Percentiles rank a stretch among this genome's conserved stretches.
phyloP scores from a whole-genome alignment of 2,888 invertebrate genomes.

The Calameuta idolon region DNA sequence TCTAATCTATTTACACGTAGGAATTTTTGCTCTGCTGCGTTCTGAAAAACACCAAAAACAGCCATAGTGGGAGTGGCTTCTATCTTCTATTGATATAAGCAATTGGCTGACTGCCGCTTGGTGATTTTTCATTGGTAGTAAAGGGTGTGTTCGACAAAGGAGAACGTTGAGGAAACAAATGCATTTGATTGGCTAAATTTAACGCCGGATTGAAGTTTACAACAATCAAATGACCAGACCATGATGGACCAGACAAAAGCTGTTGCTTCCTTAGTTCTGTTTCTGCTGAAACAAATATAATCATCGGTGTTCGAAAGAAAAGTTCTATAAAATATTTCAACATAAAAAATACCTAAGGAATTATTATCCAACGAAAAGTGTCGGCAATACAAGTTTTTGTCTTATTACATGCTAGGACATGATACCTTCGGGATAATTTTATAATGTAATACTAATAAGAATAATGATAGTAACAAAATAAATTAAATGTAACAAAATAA shows the following conservation, averaged over 20 bases:
- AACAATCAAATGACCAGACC: neutral
- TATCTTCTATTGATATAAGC: neutral
- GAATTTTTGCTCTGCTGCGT: conserved; percentile 33
- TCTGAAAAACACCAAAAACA: conserved; percentile 32
- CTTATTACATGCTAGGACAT: neutral
- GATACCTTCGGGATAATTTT: too few relatives aligned
- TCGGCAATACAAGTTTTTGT: neutral
- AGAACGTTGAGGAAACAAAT: neutral
- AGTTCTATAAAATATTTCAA: neutral
- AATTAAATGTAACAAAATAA: neutral
- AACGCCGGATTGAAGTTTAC: neutral
- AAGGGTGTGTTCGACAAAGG: neutral
- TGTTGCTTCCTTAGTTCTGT: neutral
- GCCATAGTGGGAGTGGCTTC: neutral
- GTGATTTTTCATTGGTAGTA: neutral
- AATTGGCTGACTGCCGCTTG: neutral
- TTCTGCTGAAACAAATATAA: neutral
- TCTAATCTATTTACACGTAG: conserved; percentile 53
- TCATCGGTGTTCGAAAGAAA: too few relatives aligned
- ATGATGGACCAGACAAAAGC: neutral
- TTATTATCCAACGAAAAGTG: neutral
- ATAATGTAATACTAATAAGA: too few relatives aligned
- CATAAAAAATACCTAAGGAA: neutral
- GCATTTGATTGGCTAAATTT: neutral
- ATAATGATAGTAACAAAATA: neutral